These are phyloP conservation scores for Pitta sordida DNA, from an alignment of 2,113 vertebrate genomes.

Conservation along the genomic window DNA sequence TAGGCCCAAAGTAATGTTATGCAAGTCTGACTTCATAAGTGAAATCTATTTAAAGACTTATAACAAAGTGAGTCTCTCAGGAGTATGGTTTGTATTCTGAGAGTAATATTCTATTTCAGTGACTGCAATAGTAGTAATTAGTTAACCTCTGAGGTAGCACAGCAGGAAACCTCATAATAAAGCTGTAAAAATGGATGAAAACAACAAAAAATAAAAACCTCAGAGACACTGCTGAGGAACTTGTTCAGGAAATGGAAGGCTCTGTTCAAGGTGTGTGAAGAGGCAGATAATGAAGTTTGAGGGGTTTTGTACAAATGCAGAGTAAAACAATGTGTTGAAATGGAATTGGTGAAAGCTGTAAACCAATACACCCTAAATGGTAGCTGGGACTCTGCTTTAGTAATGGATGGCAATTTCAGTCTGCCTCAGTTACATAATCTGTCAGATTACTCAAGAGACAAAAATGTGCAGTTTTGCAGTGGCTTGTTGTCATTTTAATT, in stretches of 20 bases:
- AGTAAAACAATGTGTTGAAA: neutral
- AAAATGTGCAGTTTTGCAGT: neutral
- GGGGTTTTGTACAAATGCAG: neutral
- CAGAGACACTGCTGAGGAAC: neutral
- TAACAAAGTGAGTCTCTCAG: neutral
- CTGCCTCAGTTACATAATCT: neutral
- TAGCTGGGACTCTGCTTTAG: neutral
- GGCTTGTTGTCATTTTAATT: neutral
- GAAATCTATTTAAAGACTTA: constrained; percentile 7
- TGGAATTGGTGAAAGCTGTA: neutral
- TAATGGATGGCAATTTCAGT: neutral
- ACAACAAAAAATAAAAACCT: neutral
- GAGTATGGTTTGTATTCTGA: neutral
- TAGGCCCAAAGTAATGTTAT: neutral
- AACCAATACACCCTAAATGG: neutral
- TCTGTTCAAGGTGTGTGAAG: neutral
- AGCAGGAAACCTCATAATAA: neutral
- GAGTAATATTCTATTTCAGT: neutral
- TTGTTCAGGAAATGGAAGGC: neutral
- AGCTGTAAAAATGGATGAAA: constrained; percentile 10
- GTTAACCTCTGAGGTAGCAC: neutral
- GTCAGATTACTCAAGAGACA: neutral
- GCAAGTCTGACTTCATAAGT: neutral
- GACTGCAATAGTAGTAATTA: neutral
- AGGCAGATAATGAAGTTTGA: neutral